A percentile compares a stretch with the other conserved stretches of the same genome.
These are phyloP conservation scores for Liodrosophila aerea DNA, from an alignment of 2,888 invertebrate species.

Conservation along the genomic window DNA sequence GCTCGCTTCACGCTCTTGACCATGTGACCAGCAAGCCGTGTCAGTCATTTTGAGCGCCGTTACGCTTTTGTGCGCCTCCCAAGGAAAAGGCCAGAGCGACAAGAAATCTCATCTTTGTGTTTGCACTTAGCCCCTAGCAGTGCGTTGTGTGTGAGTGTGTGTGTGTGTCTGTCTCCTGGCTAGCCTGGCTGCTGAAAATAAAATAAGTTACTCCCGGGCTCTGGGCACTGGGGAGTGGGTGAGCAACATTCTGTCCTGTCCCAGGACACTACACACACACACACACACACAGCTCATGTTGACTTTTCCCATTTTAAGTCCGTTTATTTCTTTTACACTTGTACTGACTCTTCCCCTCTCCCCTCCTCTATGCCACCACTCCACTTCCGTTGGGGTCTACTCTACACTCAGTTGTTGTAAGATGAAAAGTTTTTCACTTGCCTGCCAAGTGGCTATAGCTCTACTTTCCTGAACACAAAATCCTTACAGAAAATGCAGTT, in stretches of 20 bases:
- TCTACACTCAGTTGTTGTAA: slow-evolving; percentile 44
- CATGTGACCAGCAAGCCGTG: slow-evolving; percentile 75
- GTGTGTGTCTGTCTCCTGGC: slow-evolving; percentile 23
- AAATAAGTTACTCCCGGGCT: slow-evolving; percentile 69
- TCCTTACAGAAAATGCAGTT: slow-evolving; percentile 43
- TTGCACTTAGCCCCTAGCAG: slow-evolving; percentile 52
- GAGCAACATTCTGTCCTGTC: slow-evolving; percentile 36
- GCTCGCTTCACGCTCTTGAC: slow-evolving; percentile 72
- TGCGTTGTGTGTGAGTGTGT: slow-evolving; percentile 9
- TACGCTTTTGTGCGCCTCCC: slow-evolving; percentile 56
- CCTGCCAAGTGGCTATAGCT: slow-evolving; percentile 47
- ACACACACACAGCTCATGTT: slow-evolving; percentile 70
- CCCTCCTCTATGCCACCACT: slow-evolving; percentile 4
- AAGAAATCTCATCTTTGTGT: slow-evolving; percentile 72
- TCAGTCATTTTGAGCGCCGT: slow-evolving; percentile 76
- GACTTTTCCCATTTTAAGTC: slow-evolving; percentile 73
- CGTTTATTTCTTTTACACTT: slow-evolving; percentile 76
- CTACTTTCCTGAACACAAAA: background rate
- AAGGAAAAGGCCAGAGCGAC: background rate
- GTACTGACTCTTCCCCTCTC: background rate
- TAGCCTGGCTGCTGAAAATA: slow-evolving; percentile 48
- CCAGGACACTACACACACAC: slow-evolving; percentile 64
- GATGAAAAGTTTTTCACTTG: slow-evolving; percentile 68
- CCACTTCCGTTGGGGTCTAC: slow-evolving; percentile 32
- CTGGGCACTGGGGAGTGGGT: background rate